Evolutionary conservation across 2,113 vertebrate species (phyloP), one percentile per base, ranked within the genome.

Genomic region (Lamprologus lemairii): DNA sequence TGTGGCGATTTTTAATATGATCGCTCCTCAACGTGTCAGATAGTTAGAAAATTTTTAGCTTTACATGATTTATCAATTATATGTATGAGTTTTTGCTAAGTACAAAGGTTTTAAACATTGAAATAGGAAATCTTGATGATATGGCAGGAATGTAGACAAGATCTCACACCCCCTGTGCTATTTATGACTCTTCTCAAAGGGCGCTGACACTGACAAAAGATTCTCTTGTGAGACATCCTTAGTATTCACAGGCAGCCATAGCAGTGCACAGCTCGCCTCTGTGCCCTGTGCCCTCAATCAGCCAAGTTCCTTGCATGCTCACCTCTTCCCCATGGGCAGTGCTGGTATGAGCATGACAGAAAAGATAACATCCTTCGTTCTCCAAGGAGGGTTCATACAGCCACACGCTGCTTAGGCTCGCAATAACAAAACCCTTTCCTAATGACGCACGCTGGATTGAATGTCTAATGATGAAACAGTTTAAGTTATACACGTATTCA

Each of bases 281-380:
- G 81, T 65, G 87, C 88, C 80, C 87, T 79, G 60, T 92, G 93
- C 86, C 93, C 93, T 93, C 93, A 88, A 90, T 94, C 91, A 92
- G 85, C 93, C 91, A 82, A 90, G 92, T 86, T 89, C 89, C 84
- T 90, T 65, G 94, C 93, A 75, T 90, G 92, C 93, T 92, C 93
- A 92, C 94, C 94, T 92, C 94, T 88, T 84, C 91, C 92, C 89
- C 88, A 21, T 94, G 87, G 89, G 93, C 88, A 90, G 81, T 35
- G 8, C 90, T 95, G 87, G 88, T 93, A 55, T 87, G 91, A 89
- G 89, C 89, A 92, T 82, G 92, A 94, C 94, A 95, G 71, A 95
- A 94, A 87, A 86, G 91, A 95, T 95, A 91, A 95, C 92, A 87
- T 94, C 92, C 91, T 71, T 90, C 16, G 17, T 83, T 85, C 81